Base-by-base conservation (phyloP, 1,140 invertebrate genomes). In the Chionoecetes opilio region DNA sequence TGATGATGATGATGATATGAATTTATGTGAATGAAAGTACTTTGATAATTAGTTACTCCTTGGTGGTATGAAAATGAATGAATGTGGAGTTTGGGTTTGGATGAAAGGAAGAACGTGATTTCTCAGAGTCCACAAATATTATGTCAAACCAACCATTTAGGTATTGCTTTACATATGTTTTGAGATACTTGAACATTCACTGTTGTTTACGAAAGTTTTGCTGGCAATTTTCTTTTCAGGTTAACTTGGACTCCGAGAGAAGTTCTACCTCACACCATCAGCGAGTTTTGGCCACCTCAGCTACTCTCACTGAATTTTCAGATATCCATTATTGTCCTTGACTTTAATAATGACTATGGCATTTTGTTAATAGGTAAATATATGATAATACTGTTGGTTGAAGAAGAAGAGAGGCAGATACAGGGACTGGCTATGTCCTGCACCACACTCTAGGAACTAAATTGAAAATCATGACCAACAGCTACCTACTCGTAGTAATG, bases 1-100 rank as follows among this genome's bases (percentile, higher is more conserved):
- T 75, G 46, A 91, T 91, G 63, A 91, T n/a, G n/a, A n/a, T n/a
- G 63, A n/a, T 75, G 63, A 91, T 91, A 91, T 75, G 89, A 35
- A 91, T 82, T n/a, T 92, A 37, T 5, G 82, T 93, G 82, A 93
- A 53, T 93, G 82, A 29, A 31, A 86, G 84, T 11, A 93, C 46
- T 0, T 35, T 32, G 31, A 34, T 35, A n/a, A n/a, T n/a, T n/a
- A n/a, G n/a, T n/a, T n/a, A n/a, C n/a, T 75, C 89, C 89, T 75
- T 75, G 11, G 41, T 89, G 6, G 53, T 32, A 46, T 86, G 82
- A 41, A 93, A 38, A 46, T 93, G 82, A 93, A 85, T 38, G 46
- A 17, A 35, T 86, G 84, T 85, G 35, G n/a, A 85, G 29, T 85
- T 53, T 85, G 41, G 82, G 84, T 8, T 31, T 93, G 41, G 85